Evolutionary conservation across 1,140 invertebrate genomes (phyloP).

Genomic region (Zaprionus africanus): DNA sequence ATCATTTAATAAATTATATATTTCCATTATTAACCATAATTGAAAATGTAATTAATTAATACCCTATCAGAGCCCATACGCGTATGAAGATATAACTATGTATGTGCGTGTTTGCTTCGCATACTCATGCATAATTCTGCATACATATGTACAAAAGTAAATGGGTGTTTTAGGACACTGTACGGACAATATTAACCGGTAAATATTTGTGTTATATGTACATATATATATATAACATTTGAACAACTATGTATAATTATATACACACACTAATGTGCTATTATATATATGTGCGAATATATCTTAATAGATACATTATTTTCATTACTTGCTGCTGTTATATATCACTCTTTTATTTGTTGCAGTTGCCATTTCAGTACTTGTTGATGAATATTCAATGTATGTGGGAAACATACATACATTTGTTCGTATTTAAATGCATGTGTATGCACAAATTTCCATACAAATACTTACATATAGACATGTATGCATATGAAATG

Average conservation of each 20-base stretch:
- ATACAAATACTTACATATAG: constrained; percentile 20
- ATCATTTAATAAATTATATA: background rate
- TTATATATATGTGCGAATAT: background rate
- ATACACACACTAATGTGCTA: background rate
- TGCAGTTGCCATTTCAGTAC: constrained; percentile 11
- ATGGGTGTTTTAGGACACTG: background rate
- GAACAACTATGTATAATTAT: background rate
- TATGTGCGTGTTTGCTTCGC: background rate
- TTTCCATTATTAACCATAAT: background rate
- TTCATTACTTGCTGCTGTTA: background rate
- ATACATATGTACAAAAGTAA: constrained; percentile 11
- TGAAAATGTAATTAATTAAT: constrained; percentile 4
- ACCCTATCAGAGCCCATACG: background rate
- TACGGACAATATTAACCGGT: background rate
- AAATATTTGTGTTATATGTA: background rate
- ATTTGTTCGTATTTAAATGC: constrained; percentile 5
- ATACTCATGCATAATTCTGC: background rate
- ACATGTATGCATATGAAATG: constrained; percentile 20
- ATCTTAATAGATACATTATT: constrained; percentile 7
- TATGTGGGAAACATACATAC: constrained; percentile 2
- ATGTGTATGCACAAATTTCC: constrained; percentile 15
- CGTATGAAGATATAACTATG: background rate
- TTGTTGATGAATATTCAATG: constrained; percentile 37
- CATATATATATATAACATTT: constrained; percentile 1
- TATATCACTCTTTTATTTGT: background rate